Percentiles rank a stretch among this genome's conserved stretches.
phyloP scores from a whole-genome alignment of 2,113 vertebrate genomes.

The Oreocharis arfaki region DNA sequence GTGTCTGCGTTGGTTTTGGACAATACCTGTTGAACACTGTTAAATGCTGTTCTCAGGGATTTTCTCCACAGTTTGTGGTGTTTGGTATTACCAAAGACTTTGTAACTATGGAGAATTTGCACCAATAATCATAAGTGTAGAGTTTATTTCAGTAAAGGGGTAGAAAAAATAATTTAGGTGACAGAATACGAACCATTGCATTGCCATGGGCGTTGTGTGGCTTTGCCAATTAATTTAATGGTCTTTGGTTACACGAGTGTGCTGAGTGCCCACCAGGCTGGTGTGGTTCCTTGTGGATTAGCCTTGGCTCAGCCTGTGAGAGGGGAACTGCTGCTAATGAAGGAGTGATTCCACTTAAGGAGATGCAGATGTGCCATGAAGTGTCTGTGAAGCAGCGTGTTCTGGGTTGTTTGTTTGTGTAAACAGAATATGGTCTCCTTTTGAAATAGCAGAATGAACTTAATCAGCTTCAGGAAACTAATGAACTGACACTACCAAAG shows the following conservation, averaged over 20 bases:
- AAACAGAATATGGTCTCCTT: neutral
- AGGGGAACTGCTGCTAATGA: neutral
- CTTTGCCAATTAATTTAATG: neutral
- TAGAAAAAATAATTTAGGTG: neutral
- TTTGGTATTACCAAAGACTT: neutral
- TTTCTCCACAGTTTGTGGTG: neutral
- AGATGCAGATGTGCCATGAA: constrained; percentile 7
- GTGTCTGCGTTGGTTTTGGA: neutral
- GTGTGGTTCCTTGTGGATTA: neutral
- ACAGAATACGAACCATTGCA: neutral
- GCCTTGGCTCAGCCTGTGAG: neutral
- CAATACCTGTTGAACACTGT: neutral
- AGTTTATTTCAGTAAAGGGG: neutral
- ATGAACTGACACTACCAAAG: neutral
- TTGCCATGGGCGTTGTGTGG: neutral
- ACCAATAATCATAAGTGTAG: accelerated
- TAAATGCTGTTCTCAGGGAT: neutral
- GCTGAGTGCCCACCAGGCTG: neutral
- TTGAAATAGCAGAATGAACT: neutral
- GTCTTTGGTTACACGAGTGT: neutral
- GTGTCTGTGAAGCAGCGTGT: neutral
- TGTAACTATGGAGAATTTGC: neutral
- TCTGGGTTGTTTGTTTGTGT: neutral
- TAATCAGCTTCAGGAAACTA: neutral
- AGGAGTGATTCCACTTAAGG: neutral